Conservation (phyloP, 2,113 vertebrate species). For the Thomomys bottae region DNA sequence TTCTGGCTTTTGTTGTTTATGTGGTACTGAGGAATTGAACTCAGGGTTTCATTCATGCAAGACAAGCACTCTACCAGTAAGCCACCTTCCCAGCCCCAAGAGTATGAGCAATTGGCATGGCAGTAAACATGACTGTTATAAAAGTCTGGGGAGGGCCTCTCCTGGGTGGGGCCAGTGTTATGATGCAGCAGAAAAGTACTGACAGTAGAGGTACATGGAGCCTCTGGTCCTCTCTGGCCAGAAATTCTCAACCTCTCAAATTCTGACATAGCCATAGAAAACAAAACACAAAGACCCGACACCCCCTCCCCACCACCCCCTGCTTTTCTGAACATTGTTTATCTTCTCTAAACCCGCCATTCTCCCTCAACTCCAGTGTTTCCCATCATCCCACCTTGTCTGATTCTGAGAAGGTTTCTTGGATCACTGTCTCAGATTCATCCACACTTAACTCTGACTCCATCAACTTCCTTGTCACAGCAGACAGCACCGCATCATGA, state of each 20-base stretch:
- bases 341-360: too few species aligned
- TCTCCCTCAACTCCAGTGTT: accelerated
- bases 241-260: neutral
- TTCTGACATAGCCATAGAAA: neutral
- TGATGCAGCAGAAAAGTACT: neutral
- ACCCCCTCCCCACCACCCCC: too few species aligned
- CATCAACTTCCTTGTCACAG: constrained; percentile 58
- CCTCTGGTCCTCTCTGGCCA: neutral
- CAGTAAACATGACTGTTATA: neutral
- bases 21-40: too few species aligned
- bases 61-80: too few species aligned
- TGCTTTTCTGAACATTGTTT: neutral
- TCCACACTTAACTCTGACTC: constrained; percentile 58
- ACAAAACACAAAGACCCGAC: too few species aligned
- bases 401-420: constrained; percentile 64
- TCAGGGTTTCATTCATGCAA: too few species aligned
- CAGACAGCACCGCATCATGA: constrained; percentile 78
- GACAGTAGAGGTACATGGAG: neutral
- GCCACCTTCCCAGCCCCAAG: too few species aligned
- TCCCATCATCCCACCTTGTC: constrained; percentile 71
- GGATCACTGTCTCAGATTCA: constrained; percentile 2
- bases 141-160: neutral
- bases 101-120: neutral
- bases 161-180: neutral
- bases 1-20: too few species aligned